phyloP scores from a whole-genome alignment of 2,797 vertebrate genomes.

The Neosilurus hyrtlii region DNA sequence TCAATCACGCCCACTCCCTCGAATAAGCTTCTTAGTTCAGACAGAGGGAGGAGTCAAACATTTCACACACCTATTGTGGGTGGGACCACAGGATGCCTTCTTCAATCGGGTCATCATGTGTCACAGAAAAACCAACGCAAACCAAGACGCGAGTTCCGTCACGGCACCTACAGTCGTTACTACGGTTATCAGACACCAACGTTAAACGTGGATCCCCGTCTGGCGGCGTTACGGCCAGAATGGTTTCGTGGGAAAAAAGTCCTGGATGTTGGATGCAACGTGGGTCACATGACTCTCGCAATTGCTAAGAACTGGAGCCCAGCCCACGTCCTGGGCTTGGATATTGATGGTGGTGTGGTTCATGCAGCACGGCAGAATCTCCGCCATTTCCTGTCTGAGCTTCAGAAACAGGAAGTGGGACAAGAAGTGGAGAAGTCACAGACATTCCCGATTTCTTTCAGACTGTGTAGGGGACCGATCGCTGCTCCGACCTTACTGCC shows the following conservation, averaged over 20 bases:
- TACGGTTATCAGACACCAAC: conserved; percentile 82
- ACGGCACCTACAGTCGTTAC: conserved; percentile 80
- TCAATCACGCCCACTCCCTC: conserved; percentile 32
- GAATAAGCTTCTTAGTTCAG: conserved; percentile 22
- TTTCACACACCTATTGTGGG: conserved; percentile 55
- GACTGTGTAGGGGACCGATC: conserved; percentile 78
- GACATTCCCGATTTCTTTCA: conserved; percentile 73
- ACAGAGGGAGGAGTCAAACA: conserved; percentile 44
- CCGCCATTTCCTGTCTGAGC: conserved; percentile 84
- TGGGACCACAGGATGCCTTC: conserved; percentile 28
- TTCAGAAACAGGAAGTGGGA: conserved; percentile 54
- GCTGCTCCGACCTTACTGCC: conserved; percentile 72
- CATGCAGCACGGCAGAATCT: conserved; percentile 82
- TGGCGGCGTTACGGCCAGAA: conserved; percentile 73
- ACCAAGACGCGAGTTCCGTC: conserved; percentile 69
- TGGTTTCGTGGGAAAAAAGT: conserved; percentile 84
- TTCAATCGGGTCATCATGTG: background rate
- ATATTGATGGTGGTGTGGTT: conserved; percentile 78
- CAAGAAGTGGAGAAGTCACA: background rate
- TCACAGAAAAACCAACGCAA: conserved; percentile 5
- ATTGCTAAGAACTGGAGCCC: conserved; percentile 80
- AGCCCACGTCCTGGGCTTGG: conserved; percentile 82
- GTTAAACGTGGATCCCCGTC: conserved; percentile 70
- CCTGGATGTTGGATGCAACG: conserved; percentile 85
- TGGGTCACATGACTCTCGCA: conserved; percentile 81